Evolutionary conservation across 1,140 invertebrate species (phyloP).

Genomic region (Heterodera schachtii): DNA sequence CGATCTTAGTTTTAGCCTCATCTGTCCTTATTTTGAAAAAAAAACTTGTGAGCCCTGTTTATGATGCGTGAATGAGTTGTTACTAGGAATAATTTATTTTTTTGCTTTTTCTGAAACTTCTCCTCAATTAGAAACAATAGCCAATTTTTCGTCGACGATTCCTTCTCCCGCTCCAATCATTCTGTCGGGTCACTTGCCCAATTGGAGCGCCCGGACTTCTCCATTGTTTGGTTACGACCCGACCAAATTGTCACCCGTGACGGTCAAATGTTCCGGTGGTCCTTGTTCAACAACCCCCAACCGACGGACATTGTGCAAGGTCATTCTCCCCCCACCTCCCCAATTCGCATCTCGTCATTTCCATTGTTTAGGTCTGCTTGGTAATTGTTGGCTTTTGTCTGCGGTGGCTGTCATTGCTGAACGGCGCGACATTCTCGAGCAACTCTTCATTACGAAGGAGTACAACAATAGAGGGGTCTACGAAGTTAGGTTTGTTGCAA

Average conservation of each 20-base stretch:
- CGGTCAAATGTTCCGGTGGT: conserved; percentile 49
- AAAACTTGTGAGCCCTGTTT: too few species aligned
- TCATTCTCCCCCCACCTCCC: conserved; percentile 28
- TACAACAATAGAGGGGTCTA: conserved; percentile 88
- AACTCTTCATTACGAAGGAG: conserved; percentile 85
- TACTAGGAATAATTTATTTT: background rate
- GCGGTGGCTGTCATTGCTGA: conserved; percentile 93
- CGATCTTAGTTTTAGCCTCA: too few species aligned
- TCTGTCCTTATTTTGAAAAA: too few species aligned
- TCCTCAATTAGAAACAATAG: conserved; percentile 1
- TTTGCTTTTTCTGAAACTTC: conserved; percentile 25
- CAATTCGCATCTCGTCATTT: conserved; percentile 77
- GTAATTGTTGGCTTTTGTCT: conserved; percentile 96
- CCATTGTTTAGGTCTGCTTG: conserved; percentile 79
- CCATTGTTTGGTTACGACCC: conserved; percentile 58
- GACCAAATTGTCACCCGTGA: conserved; percentile 58
- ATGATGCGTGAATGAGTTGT: too few species aligned
- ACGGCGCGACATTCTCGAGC: conserved; percentile 85
- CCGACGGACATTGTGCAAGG: conserved; percentile 64
- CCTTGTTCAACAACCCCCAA: conserved; percentile 58
- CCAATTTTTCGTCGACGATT: conserved; percentile 51
- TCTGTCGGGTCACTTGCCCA: conserved; percentile 46
- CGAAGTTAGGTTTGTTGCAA: conserved; percentile 70
- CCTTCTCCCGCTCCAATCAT: conserved; percentile 49
- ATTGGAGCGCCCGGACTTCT: conserved; percentile 39